Conservation (phyloP, 2,113 vertebrate species). For the Lasiurus borealis region DNA sequence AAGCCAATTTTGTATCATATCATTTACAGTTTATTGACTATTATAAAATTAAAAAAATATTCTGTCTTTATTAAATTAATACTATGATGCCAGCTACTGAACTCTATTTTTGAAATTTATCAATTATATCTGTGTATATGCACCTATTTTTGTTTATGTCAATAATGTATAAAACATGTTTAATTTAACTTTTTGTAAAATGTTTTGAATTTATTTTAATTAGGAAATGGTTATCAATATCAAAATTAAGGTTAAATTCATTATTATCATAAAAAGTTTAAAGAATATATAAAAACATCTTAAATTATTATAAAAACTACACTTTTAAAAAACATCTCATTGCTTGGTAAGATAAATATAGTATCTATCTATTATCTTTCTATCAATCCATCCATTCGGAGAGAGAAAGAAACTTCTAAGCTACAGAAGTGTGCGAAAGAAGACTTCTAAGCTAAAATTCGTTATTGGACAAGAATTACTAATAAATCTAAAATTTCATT, state of each 20-base stretch:
- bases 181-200: not conserved
- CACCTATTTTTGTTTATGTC: not conserved
- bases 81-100: not conserved
- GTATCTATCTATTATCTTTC: not conserved
- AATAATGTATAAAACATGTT: not conserved
- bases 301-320: not conserved
- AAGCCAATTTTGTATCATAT: not conserved
- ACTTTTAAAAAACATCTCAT: not conserved
- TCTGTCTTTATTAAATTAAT: not conserved
- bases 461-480: not conserved
- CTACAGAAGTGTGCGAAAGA: no score
- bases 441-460: not conserved
- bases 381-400: not conserved
- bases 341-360: not conserved
- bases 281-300: not conserved
- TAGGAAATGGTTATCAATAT: not conserved
- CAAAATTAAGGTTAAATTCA: not conserved
- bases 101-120: not conserved
- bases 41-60: not conserved
- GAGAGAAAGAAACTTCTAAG: not conserved
- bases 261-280: not conserved
- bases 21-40: constrained; percentile 7
- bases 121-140: not conserved
- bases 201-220: not conserved
- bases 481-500: not conserved